phyloP scores from a whole-genome alignment of 2,797 vertebrate species.

The Neosilurus mollespiculum region DNA sequence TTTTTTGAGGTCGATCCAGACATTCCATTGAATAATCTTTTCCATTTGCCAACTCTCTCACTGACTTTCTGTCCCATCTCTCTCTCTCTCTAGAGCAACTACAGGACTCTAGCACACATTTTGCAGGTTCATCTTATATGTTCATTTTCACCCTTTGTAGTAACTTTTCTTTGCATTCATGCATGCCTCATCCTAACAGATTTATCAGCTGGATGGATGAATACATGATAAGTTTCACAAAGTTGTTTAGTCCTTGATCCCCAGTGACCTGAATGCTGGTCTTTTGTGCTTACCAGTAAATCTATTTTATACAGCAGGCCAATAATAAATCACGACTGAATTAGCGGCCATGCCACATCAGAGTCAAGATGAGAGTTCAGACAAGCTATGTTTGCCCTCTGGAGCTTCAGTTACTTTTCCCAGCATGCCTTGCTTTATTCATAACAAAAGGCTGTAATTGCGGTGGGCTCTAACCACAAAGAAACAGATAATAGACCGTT shows the following conservation, averaged over 20 bases:
- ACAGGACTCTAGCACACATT: constrained; percentile 36
- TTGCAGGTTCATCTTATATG: constrained; percentile 23
- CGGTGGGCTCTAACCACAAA: constrained; percentile 32
- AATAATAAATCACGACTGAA: constrained; percentile 43
- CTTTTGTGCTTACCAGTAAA: constrained; percentile 40
- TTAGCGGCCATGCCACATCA: constrained; percentile 50
- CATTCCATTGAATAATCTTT: constrained; percentile 66
- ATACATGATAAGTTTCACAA: background rate
- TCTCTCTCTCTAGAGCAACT: constrained; percentile 40
- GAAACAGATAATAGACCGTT: constrained; percentile 44
- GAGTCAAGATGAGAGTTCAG: constrained; percentile 23
- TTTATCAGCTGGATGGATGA: background rate
- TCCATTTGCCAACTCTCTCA: constrained; percentile 59
- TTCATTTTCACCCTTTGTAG: constrained; percentile 39
- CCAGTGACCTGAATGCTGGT: constrained; percentile 6
- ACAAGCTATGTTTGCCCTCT: constrained; percentile 46
- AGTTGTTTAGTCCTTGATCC: background rate
- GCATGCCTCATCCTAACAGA: constrained; percentile 15
- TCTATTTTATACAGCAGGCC: constrained; percentile 38
- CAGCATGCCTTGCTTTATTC: constrained; percentile 48
- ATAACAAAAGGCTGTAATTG: constrained; percentile 55
- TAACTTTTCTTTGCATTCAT: constrained; percentile 31
- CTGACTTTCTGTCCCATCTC: constrained; percentile 26
- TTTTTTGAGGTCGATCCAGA: constrained; percentile 60
- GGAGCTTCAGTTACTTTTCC: constrained; percentile 46